A percentile compares a stretch with the other conserved stretches of the same genome.
These are phyloP conservation scores for Tichodroma muraria DNA, from an alignment of 2,113 vertebrate genomes.

Conservation along the genomic window DNA sequence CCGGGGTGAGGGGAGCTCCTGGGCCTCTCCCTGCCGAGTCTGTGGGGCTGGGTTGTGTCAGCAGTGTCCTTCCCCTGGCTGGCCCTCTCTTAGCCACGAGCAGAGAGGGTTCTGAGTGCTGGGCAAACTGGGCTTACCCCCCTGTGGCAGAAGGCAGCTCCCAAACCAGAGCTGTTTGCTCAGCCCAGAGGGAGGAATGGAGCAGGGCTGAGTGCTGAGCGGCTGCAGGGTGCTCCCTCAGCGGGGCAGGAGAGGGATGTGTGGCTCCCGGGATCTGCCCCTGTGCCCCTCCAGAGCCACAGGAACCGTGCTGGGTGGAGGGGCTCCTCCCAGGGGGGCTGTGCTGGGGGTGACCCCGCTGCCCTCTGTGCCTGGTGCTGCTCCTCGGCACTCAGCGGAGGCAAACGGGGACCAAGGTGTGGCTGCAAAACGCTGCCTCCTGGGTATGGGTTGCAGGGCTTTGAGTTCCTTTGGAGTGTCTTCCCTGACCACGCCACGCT, in stretches of 20 bases:
- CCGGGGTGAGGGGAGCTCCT: accelerated
- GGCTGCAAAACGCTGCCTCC: neutral
- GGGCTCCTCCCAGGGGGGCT: neutral
- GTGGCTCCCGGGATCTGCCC: too few relatives aligned
- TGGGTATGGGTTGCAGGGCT: neutral
- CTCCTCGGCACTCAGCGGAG: neutral
- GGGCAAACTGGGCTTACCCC: too few relatives aligned
- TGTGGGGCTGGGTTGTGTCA: accelerated
- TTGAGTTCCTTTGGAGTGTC: neutral
- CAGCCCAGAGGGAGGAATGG: neutral
- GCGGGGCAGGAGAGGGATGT: neutral
- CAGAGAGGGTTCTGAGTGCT: neutral
- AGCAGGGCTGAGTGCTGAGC: neutral
- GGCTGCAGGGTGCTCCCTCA: too few relatives aligned
- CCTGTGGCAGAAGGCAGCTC: too few relatives aligned
- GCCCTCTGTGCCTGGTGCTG: neutral
- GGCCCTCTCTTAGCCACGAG: neutral
- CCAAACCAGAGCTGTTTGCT: neutral
- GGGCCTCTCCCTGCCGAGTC: too few relatives aligned
- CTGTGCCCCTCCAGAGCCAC: neutral
- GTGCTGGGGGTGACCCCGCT: neutral
- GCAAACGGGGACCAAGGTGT: neutral
- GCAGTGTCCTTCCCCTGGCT: too few relatives aligned
- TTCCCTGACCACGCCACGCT: neutral
- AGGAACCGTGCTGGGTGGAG: neutral